Evolutionary conservation across 2,888 invertebrate species (phyloP), one percentile per base, ranked within the genome.

Genomic region (Cryptocephalus moraei): DNA sequence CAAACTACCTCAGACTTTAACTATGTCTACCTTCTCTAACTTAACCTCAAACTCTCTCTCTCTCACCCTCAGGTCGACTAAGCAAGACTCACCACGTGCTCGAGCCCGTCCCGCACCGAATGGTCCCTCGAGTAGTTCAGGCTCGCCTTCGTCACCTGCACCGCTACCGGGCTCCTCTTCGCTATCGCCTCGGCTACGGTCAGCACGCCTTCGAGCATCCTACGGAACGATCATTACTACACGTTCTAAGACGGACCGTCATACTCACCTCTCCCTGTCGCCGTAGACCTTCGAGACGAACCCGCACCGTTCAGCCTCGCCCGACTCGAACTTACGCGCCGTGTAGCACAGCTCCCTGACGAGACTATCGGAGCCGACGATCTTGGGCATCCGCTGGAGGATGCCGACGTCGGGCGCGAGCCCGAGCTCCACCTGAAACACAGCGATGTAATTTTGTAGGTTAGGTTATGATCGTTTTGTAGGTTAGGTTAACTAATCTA

Each of bases 381-480:
- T 78, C 74, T 91, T 94, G 1, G 96, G 96, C 11, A 99, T 71
- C 52, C 96, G 79, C 67, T 97, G 97, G 36, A 99, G 71, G 0
- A 88, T 84, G 0, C 99, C 99, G 0, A 97, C 89, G 73, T 99
- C 99, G 4, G 97, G 93, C 4, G 96, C 93, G 70, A 99, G 74
- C 0, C 97, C 97, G 45, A 85, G 74, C 34, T 82, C 82, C 0
- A 84, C 80, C 69, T 69, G 47, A 46, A 52, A 46, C 41, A 39
- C 31, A 36, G 3, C 2, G 12, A n/a, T 36, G 36, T 36, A n/a
- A n/a, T n/a, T n/a, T n/a, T n/a, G n/a, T n/a, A n/a, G n/a, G n/a
- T n/a, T n/a, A n/a, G n/a, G n/a, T n/a, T n/a, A n/a, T n/a, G n/a
- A n/a, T n/a, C n/a, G n/a, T n/a, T n/a, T n/a, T n/a, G n/a, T n/a